Percentiles rank a stretch among this genome's conserved stretches.
These are phyloP conservation scores for Enteromius anoplus DNA, from an alignment of 2,797 vertebrate species.

Conservation along the genomic window DNA sequence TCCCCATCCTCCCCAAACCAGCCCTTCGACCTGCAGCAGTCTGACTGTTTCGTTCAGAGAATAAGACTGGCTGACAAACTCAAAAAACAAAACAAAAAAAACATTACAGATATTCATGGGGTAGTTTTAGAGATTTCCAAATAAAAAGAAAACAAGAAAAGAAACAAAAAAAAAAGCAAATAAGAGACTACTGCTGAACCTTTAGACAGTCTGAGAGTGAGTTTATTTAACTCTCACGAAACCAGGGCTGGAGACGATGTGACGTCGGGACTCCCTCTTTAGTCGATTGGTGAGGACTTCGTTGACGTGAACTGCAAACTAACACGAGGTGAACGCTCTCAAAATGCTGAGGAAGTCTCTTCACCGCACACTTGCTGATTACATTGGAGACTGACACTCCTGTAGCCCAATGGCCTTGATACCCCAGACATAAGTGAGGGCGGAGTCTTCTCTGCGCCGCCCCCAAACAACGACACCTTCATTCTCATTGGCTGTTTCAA, in stretches of 20 bases:
- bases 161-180: conserved; percentile 36
- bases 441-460: conserved; percentile 29
- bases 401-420: conserved; percentile 55
- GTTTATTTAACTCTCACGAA: conserved; percentile 59
- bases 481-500: conserved; percentile 48
- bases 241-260: conserved; percentile 58
- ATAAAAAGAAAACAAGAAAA: conserved; percentile 10
- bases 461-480: conserved; percentile 31
- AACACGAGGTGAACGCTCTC: conserved; percentile 27
- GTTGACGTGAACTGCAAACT: conserved; percentile 11
- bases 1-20: conserved; percentile 17
- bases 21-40: conserved; percentile 12
- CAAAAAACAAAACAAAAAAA: conserved; percentile 25
- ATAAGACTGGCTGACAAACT: conserved; percentile 38
- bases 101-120: conserved; percentile 45
- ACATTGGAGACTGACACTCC: conserved; percentile 45
- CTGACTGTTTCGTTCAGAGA: conserved; percentile 39
- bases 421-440: conserved; percentile 18
- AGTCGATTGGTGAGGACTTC: conserved; percentile 11
- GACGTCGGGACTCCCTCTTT: conserved; percentile 22
- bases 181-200: conserved; percentile 65
- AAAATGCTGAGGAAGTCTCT: conserved; percentile 11
- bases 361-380: conserved; percentile 19
- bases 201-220: conserved; percentile 71
- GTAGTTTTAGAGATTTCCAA: conserved; percentile 61